A percentile compares a stretch with the other conserved stretches of the same genome.
phyloP scores from a whole-genome alignment of 23 tunicate species.

The Halocynthia aurantium region DNA sequence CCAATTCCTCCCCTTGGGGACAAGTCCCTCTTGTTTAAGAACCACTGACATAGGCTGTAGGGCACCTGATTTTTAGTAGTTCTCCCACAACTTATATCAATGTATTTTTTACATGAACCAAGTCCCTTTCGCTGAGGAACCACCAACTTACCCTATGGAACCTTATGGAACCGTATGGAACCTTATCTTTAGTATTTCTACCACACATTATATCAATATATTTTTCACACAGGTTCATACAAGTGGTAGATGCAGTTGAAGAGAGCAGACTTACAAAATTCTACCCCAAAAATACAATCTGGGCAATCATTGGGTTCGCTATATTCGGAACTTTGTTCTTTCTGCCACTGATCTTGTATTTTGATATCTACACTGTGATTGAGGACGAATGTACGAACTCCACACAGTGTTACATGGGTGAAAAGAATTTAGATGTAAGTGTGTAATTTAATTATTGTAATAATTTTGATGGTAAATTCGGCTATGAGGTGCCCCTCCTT shows the following conservation, averaged over 20 bases:
- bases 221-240: slow-evolving; percentile 12
- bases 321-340: slow-evolving; percentile 13
- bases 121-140: too few species aligned
- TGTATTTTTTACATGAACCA: too few species aligned
- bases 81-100: too few species aligned
- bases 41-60: too few species aligned
- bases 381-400: slow-evolving; percentile 7
- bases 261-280: slow-evolving; percentile 9
- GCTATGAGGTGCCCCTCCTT: too few species aligned
- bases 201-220: background rate
- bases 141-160: too few species aligned
- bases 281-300: slow-evolving; percentile 22
- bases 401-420: slow-evolving; percentile 12
- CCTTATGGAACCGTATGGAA: too few species aligned
- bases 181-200: too few species aligned
- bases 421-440: background rate
- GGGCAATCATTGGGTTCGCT: slow-evolving; percentile 12
- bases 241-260: slow-evolving; percentile 18
- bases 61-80: too few species aligned
- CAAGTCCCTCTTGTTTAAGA: too few species aligned
- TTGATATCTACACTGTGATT: slow-evolving; percentile 18
- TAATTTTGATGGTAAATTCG: background rate
- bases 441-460: background rate
- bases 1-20: too few species aligned
- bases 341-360: slow-evolving; percentile 19